Evolutionary conservation across 1,140 invertebrate genomes (phyloP).

Genomic region (Euura lappo): DNA sequence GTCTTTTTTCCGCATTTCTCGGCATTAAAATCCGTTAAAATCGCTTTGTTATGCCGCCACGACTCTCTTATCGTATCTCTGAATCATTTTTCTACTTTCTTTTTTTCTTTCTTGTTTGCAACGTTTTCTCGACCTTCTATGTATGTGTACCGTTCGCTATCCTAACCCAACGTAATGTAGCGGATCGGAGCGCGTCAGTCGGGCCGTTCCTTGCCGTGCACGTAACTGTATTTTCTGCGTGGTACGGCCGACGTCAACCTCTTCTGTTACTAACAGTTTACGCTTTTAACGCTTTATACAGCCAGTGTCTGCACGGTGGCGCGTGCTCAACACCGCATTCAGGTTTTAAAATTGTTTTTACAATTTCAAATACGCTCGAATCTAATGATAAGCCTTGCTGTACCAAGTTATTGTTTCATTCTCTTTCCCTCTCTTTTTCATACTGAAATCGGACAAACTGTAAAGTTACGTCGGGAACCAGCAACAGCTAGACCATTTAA

Average conservation of each 20-base stretch:
- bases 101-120: slow-evolving; percentile 14
- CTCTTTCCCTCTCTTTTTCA: too few relatives aligned
- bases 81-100: slow-evolving; percentile 11
- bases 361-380: too few relatives aligned
- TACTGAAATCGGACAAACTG: too few relatives aligned
- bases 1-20: slow-evolving; percentile 6
- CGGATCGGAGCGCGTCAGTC: slow-evolving; percentile 24
- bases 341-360: too few relatives aligned
- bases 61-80: slow-evolving; percentile 11
- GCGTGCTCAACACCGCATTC: neutral
- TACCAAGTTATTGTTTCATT: too few relatives aligned
- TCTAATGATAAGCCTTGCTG: too few relatives aligned
- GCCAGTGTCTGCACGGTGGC: neutral
- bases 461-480: too few relatives aligned
- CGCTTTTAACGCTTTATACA: slow-evolving; percentile 13
- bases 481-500: too few relatives aligned
- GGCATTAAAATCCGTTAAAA: slow-evolving; percentile 11
- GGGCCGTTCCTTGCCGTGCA: slow-evolving; percentile 7
- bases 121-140: neutral
- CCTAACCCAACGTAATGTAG: slow-evolving; percentile 36
- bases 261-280: neutral
- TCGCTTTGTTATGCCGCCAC: neutral
- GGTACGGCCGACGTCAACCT: slow-evolving; percentile 9
- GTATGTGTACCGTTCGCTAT: slow-evolving; percentile 19
- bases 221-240: slow-evolving; percentile 40